Evolutionary conservation across 1,140 invertebrate species (phyloP).

Genomic region (Drosophila kepulauana): DNA sequence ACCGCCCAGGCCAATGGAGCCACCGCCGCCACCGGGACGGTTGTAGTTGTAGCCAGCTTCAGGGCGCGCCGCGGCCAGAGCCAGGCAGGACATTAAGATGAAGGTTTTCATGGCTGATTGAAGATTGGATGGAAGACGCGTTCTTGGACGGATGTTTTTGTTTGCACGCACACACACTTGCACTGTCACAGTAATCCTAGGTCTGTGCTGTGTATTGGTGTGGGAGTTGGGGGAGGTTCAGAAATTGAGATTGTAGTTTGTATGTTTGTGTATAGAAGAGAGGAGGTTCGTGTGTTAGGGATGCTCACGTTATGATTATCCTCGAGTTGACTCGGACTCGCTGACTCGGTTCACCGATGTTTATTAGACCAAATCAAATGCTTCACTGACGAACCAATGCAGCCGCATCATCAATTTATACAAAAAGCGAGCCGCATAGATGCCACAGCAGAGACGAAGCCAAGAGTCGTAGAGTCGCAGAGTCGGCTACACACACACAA

Average conservation of each 20-base stretch:
- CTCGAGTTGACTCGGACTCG: constrained; percentile 52
- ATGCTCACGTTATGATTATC: constrained; percentile 72
- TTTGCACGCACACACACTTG: constrained; percentile 60
- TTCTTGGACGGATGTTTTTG: constrained; percentile 49
- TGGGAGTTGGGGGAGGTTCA: constrained; percentile 12
- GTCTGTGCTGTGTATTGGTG: constrained; percentile 66
- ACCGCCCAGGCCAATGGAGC: constrained; percentile 55
- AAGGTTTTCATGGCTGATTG: constrained; percentile 83
- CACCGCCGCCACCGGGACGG: constrained; percentile 85
- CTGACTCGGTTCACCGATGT: constrained; percentile 72
- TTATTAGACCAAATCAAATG: constrained; percentile 85
- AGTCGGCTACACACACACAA: constrained; percentile 36
- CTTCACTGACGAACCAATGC: constrained; percentile 84
- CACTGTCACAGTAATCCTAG: constrained; percentile 83
- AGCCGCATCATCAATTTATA: constrained; percentile 84
- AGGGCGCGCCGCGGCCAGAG: constrained; percentile 87
- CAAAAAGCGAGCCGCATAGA: constrained; percentile 73
- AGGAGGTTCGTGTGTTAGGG: constrained; percentile 7
- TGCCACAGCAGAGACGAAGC: constrained; percentile 50
- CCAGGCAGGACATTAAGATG: constrained; percentile 87
- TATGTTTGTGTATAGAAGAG: constrained; percentile 9
- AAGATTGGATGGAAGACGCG: constrained; percentile 50
- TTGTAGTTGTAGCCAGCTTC: constrained; percentile 88
- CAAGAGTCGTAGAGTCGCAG: constrained; percentile 45
- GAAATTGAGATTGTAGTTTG: constrained; percentile 46